These are phyloP conservation scores for Rhodinocichla rosea DNA, from an alignment of 2,113 vertebrate species.

Conservation along the genomic window DNA sequence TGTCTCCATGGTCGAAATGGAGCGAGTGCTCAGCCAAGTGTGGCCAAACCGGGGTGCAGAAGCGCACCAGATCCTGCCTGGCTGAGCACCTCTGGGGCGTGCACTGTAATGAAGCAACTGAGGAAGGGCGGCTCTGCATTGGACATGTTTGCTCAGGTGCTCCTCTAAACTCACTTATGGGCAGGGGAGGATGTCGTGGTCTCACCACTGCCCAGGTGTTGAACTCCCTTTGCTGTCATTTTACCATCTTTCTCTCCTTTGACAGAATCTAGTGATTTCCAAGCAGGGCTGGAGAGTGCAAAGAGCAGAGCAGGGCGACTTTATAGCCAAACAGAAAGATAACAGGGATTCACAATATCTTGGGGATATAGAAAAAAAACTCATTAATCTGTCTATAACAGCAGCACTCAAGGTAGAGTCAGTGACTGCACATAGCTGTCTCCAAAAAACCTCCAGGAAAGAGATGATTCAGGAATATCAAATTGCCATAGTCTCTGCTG, in stretches of 20 bases:
- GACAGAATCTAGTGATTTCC: neutral
- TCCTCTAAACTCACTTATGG: neutral
- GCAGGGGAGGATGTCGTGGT: neutral
- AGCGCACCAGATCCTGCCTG: slow-evolving; percentile 83
- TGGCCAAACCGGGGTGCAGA: slow-evolving; percentile 81
- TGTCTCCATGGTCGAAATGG: slow-evolving; percentile 92
- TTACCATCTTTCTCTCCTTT: neutral
- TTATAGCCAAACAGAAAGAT: neutral
- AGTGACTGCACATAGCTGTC: neutral
- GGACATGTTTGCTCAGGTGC: slow-evolving; percentile 81
- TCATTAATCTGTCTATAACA: neutral
- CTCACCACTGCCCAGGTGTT: accelerated
- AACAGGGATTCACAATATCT: neutral
- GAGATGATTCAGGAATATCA: neutral
- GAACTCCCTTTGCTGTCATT: neutral
- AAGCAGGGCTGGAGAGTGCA: neutral
- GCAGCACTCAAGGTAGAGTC: neutral
- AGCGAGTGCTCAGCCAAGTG: slow-evolving; percentile 85
- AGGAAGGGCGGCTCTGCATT: slow-evolving; percentile 83
- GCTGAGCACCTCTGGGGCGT: slow-evolving; percentile 64
- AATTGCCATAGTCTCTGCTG: neutral
- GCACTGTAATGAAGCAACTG: slow-evolving; percentile 80
- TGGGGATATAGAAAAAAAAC: neutral
- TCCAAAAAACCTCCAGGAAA: neutral
- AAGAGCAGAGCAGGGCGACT: neutral